Evolutionary conservation across 2,113 vertebrate genomes (phyloP).

Genomic region (Phrynosoma platyrhinos): DNA sequence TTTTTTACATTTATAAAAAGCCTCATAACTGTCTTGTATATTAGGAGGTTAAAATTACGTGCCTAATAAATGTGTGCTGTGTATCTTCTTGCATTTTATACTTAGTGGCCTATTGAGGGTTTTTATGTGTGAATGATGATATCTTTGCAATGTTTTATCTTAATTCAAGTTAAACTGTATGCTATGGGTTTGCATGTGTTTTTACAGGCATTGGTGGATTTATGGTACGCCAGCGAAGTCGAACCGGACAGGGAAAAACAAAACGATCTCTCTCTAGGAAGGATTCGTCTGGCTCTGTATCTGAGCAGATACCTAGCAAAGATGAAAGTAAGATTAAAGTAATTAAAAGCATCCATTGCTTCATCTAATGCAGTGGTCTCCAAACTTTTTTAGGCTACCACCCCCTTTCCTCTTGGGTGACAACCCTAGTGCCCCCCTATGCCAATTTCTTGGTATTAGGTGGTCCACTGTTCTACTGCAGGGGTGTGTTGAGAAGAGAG

Average conservation of each 20-base stretch:
- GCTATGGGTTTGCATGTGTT: background rate
- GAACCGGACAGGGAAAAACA: conserved; percentile 87
- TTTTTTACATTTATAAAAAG: too few species aligned
- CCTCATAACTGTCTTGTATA: too few species aligned
- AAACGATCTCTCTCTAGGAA: conserved; percentile 87
- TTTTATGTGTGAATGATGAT: background rate
- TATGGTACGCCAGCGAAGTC: conserved; percentile 97
- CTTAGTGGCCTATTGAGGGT: background rate
- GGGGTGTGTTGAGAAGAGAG: too few species aligned
- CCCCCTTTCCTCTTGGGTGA: too few species aligned
- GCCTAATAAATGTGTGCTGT: background rate
- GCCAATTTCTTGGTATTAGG: too few species aligned
- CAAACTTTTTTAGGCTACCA: too few species aligned
- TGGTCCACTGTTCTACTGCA: too few species aligned
- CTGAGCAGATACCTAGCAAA: conserved; percentile 79
- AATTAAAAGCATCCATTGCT: background rate
- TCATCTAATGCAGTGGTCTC: conserved; percentile 3
- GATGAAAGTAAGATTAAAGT: conserved; percentile 83
- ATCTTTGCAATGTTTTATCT: background rate
- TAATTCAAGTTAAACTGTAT: background rate
- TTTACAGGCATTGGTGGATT: conserved; percentile 94
- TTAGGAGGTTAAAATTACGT: too few species aligned
- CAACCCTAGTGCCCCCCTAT: too few species aligned
- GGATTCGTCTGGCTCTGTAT: conserved; percentile 89
- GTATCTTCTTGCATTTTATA: background rate